Base-by-base conservation (phyloP, 2,797 vertebrate genomes). In the Tragopan temminckii region DNA sequence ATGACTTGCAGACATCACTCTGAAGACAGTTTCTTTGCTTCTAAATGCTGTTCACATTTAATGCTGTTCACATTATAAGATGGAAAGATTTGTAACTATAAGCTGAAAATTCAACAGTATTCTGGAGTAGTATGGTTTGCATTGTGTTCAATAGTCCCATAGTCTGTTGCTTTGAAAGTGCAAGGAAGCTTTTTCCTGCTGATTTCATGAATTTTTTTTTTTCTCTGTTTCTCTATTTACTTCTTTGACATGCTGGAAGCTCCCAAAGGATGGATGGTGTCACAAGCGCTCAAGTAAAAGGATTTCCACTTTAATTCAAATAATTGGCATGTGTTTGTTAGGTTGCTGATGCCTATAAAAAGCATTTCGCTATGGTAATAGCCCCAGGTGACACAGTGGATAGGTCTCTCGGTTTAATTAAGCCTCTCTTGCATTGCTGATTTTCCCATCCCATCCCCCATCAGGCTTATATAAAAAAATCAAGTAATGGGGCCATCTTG, bases 351-450 rank as follows among this genome's bases (percentile, higher is more conserved):
- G 69, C 53, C 82, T 95, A 74, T 82, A 92, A 95, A 95, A 94
- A 80, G 78, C 72, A 55, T 84, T 93, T 96, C 53, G 25, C 77
- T 95, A 93, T 91, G 93, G 92, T 91, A 96, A 78, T 93, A 70
- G 89, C 93, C 97, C 87, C 35, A 89, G 42, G 82, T 57, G 78
- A 80, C 72, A 74, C 77, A 81, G 48, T 11, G 53, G 72, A 58
- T 92, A 74, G 31, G 67, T 77, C 58, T 67, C 38, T 61, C 52
- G 52, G 33, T 59, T 74, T 94, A 92, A 94, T 92, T 85, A 92
- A 88, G 74, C 75, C 81, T 91, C 66, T 80, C 38, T 61, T 69
- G 40, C n/a, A 10, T 23, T 69, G 29, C 52, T 85, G 25, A 52
- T 74, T 79, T 50, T 36, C 62, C 20, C 31, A 25, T 9, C 20